phyloP scores from a whole-genome alignment of 2,797 vertebrate genomes.

The Percopsis omiscomaycus region DNA sequence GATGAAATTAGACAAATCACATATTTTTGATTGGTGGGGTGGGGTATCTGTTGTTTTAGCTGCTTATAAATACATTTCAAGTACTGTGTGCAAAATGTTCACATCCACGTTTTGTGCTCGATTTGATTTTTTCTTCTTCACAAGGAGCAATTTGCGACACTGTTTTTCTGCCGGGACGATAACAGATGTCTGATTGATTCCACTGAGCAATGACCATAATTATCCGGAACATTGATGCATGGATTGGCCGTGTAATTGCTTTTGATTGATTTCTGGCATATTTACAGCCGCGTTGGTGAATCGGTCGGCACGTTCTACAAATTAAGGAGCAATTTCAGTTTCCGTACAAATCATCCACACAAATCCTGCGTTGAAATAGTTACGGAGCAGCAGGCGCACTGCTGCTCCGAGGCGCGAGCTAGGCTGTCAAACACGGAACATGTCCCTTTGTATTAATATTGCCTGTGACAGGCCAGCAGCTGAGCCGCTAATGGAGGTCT shows the following conservation, averaged over 20 bases:
- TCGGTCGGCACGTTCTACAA: conserved; percentile 63
- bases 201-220: conserved; percentile 51
- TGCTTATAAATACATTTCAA: too few species aligned
- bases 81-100: too few species aligned
- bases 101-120: too few species aligned
- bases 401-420: conserved; percentile 19
- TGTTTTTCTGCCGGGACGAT: neutral
- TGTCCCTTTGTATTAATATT: conserved; percentile 24
- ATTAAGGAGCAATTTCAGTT: conserved; percentile 49
- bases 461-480: conserved; percentile 29
- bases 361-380: neutral
- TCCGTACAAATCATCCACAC: conserved; percentile 6
- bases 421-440: conserved; percentile 38
- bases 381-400: conserved; percentile 4
- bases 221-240: conserved; percentile 45
- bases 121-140: too few species aligned
- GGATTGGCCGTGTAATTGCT: conserved; percentile 48
- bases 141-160: too few species aligned
- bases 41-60: neutral
- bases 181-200: conserved; percentile 36
- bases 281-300: conserved; percentile 49
- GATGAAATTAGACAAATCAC: conserved; percentile 10
- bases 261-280: conserved; percentile 43
- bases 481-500: conserved; percentile 29
- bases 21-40: neutral